Base-by-base conservation (phyloP, 2,888 invertebrate genomes). In the Tubulanus polymorphus region DNA sequence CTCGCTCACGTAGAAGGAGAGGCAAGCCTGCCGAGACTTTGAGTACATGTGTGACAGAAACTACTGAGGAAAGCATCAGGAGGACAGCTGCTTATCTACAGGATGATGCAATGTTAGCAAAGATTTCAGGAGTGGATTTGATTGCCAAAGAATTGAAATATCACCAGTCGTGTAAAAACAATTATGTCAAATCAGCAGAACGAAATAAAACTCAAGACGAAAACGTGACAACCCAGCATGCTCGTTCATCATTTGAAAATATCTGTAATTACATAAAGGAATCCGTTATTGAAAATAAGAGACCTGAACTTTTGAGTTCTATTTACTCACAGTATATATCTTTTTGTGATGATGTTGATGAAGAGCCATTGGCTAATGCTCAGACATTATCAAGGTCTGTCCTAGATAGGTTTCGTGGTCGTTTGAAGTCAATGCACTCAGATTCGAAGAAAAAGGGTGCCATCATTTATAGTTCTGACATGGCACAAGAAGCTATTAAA, bases 81-180 rank as follows among this genome's bases (percentile, higher is more conserved):
- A 30, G 29, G 46, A 29, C 53, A 28, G 53, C 53, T 20, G 29
- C 8, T n/a, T 47, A 18, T 6, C 25, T 47, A 18, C 46, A 53
- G 27, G 53, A 53, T 27, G 27, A 53, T n/a, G 23, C 23, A 27
- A 28, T 47, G 15, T 26, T 53, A 3, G 3, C 53, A 23, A 29
- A 47, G 28, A 26, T 53, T 10, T 29, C 30, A 12, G 28, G 47
- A 29, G 25, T 47, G 18, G 29, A 53, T 26, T 23, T 53, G 41
- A 26, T 53, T 20, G 53, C 53, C 26, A 53, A 53, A 47, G 53
- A 53, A 29, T 46, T 30, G 20, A 48, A 37, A 25, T 53, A 53
- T 35, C 53, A 53, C 23, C 53, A 47, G 23, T 53, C 53, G 15
- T 53, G 47, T 20, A 48, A 47, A 35, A 53, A 30, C 30, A 20